Base-by-base conservation (phyloP, 2,888 invertebrate genomes). In the Andrena praecox region DNA sequence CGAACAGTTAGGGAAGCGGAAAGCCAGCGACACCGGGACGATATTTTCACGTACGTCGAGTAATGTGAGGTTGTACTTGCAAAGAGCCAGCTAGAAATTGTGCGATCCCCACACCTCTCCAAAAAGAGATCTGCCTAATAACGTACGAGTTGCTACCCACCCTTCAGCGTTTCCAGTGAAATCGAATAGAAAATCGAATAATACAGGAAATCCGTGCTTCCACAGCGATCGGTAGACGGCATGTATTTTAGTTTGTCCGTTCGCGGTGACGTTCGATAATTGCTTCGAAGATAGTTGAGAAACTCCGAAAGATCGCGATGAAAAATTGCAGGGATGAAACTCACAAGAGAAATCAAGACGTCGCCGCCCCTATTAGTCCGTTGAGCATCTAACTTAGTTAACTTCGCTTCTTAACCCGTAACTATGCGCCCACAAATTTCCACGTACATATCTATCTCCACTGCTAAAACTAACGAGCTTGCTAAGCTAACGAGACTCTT, bases 1-100 rank as follows among this genome's bases (percentile, higher is more conserved):
- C 85, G 82, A 86, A 79, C 63, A 76, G 71, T 87, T 85, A 72
- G 76, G 24, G 48, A 75, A 66, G 33, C 80, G 83, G 73, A 84
- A 84, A 74, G 66, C 60, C 77, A 66, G 52, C 66, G 73, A 77
- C 77, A 35, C 60, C 63, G 71, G 64, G n/a, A 77, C 86, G 52
- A 82, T 78, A 79, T 72, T 79, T 73, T 62, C 68, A 64, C 71
- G 80, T 80, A 80, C n/a, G 80, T 80, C 77, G 83, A 66, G 27
- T 69, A 59, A 64, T 77, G 74, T 60, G 77, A 81, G 72, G 72
- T 70, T 70, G 56, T 69, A 60, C 79, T 69, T 64, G 72, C 66
- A 66, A 29, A 62, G 66, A 60, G 35, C 52, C 35, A 52, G 67
- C 59, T 67, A 52, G 35, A 42, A 35, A 48, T 71, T 52, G 67